Percentiles rank a stretch among this genome's conserved stretches.
Conservation (phyloP, 2,888 invertebrate genomes). For the Nemotelus nigrinus region DNA sequence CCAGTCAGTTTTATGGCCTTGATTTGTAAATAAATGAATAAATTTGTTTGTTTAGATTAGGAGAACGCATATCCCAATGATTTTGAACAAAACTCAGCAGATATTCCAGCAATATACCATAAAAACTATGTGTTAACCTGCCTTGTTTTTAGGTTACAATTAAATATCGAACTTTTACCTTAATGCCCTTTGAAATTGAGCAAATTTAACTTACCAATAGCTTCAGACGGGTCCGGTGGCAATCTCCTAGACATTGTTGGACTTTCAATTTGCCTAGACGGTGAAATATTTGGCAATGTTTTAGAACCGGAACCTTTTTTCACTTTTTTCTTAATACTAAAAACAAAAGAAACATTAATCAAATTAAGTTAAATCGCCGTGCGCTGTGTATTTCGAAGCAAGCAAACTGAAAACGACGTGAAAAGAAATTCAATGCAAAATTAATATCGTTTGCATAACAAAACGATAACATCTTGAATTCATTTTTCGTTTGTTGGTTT, state of each 20-base stretch:
- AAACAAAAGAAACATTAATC: slow-evolving; percentile 52
- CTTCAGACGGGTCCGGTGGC: slow-evolving; percentile 86
- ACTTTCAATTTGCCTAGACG: slow-evolving; percentile 81
- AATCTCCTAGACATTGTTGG: slow-evolving; percentile 78
- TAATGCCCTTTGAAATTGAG: too few relatives aligned
- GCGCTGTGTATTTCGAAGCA: too few relatives aligned
- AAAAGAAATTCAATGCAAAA: slow-evolving; percentile 21
- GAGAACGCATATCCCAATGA: too few relatives aligned
- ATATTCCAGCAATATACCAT: too few relatives aligned
- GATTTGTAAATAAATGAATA: too few relatives aligned
- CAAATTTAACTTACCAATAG: slow-evolving; percentile 69
- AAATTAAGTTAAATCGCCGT: slow-evolving; percentile 27
- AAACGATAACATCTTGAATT: slow-evolving; percentile 27
- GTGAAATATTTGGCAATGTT: slow-evolving; percentile 86
- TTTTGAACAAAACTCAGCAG: too few relatives aligned
- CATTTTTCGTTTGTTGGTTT: slow-evolving; percentile 3
- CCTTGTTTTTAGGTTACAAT: too few relatives aligned
- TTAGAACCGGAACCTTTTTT: slow-evolving; percentile 85
- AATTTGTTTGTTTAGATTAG: too few relatives aligned
- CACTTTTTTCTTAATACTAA: slow-evolving; percentile 86
- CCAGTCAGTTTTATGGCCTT: too few relatives aligned
- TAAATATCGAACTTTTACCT: too few relatives aligned
- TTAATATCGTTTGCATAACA: slow-evolving; percentile 28
- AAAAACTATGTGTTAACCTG: too few relatives aligned
- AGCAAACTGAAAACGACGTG: slow-evolving; percentile 29